phyloP scores from a whole-genome alignment of 2,113 vertebrate species.

The Plecturocebus donacophilus region DNA sequence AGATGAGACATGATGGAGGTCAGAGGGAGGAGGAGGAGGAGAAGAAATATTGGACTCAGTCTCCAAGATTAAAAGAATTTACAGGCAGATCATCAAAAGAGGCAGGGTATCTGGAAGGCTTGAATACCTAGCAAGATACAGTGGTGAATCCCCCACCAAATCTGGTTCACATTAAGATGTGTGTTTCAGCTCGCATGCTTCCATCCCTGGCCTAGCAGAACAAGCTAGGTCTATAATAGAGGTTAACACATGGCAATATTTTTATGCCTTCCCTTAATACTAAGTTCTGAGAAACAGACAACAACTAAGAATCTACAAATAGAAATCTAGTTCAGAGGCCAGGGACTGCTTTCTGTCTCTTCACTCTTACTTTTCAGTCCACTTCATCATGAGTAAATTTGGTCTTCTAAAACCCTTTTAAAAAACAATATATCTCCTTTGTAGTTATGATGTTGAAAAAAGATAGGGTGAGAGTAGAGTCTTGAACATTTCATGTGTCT shows the following conservation, averaged over 20 bases:
- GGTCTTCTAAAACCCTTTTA: neutral
- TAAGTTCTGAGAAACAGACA: slow-evolving; percentile 59
- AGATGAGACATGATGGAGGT: slow-evolving; percentile 29
- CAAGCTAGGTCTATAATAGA: neutral
- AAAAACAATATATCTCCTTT: neutral
- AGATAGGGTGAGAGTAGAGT: neutral
- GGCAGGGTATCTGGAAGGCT: slow-evolving; percentile 53
- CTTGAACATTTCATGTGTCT: slow-evolving; percentile 9
- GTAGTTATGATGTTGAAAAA: neutral
- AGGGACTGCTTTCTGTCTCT: slow-evolving; percentile 53
- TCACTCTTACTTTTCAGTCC: slow-evolving; percentile 25
- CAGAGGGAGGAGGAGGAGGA: neutral
- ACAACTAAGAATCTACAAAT: slow-evolving; percentile 50
- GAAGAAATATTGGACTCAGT: neutral
- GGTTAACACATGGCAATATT: slow-evolving; percentile 58
- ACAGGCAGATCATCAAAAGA: slow-evolving; percentile 69
- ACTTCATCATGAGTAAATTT: slow-evolving; percentile 32
- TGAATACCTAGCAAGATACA: slow-evolving; percentile 49
- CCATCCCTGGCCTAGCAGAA: neutral
- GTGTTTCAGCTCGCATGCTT: neutral
- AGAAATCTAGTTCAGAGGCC: slow-evolving; percentile 21
- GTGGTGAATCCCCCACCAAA: neutral
- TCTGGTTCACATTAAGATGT: slow-evolving; percentile 71
- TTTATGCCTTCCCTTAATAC: slow-evolving; percentile 30
- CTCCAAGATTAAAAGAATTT: slow-evolving; percentile 61